Percentiles rank a stretch among this genome's conserved stretches.
Evolutionary conservation across 2,888 invertebrate species (phyloP).

Genomic region (Notodonta dromedarius): DNA sequence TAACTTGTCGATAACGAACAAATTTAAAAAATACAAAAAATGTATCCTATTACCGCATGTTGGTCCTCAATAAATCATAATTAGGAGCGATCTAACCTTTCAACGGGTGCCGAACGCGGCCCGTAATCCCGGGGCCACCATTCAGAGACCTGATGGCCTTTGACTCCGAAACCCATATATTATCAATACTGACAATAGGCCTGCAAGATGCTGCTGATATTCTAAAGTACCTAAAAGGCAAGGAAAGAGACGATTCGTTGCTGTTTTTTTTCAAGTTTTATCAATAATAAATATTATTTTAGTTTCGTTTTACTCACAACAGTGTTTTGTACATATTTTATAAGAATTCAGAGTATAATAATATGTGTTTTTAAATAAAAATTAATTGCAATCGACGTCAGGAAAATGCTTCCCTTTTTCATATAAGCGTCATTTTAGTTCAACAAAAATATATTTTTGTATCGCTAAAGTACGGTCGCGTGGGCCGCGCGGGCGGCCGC

Average conservation of each 20-base stretch:
- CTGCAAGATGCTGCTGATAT: conserved; percentile 42
- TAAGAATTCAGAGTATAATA: no score
- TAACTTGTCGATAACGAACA: conserved; percentile 6
- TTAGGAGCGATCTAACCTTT: conserved; percentile 68
- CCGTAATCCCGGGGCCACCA: conserved; percentile 55
- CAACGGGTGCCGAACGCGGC: conserved; percentile 73
- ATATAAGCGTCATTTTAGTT: conserved; percentile 47
- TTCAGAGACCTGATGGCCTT: conserved; percentile 48
- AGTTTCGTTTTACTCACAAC: no score
- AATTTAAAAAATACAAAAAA: conserved; percentile 10
- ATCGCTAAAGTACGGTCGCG: conserved; percentile 53
- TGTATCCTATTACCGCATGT: conserved; percentile 7
- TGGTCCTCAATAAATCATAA: conserved; percentile 71
- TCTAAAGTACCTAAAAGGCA: background rate
- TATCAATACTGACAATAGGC: conserved; percentile 52
- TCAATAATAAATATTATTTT: background rate
- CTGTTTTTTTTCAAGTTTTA: background rate
- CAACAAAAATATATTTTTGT: conserved; percentile 45
- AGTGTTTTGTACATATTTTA: no score
- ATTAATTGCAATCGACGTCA: no score
- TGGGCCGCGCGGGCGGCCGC: conserved; percentile 57
- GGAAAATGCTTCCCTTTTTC: no score
- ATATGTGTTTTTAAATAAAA: no score
- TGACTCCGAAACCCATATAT: conserved; percentile 55
- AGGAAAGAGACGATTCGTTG: background rate